Evolutionary conservation across 2,888 invertebrate genomes (phyloP).

Genomic region (Noctua comes): DNA sequence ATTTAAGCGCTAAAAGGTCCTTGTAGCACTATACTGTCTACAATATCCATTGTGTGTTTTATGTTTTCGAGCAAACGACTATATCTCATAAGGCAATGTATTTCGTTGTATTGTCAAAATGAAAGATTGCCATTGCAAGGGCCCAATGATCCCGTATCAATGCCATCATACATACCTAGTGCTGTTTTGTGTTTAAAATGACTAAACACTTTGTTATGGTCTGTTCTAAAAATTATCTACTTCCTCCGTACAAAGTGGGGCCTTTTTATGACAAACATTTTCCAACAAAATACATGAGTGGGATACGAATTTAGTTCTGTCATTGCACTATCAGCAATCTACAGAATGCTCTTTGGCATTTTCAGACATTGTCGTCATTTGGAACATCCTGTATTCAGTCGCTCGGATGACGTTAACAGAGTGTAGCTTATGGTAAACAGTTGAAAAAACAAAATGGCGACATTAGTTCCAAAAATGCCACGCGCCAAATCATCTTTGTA

Average conservation of each 20-base stretch:
- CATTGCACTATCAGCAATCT: background rate
- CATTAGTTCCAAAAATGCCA: background rate
- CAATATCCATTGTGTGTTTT: slow-evolving; percentile 3
- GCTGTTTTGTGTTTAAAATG: background rate
- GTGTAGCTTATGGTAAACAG: background rate
- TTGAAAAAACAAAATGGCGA: background rate
- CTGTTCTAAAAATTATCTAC: slow-evolving; percentile 23
- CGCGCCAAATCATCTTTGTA: background rate
- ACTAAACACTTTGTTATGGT: slow-evolving; percentile 13
- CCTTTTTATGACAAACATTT: background rate
- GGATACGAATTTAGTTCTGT: background rate
- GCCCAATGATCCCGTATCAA: background rate
- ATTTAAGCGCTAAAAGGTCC: background rate
- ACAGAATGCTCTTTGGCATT: background rate
- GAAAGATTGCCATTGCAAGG: background rate
- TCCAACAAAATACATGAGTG: background rate
- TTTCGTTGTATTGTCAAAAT: background rate
- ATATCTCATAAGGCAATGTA: no score
- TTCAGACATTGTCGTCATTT: background rate
- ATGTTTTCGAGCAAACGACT: background rate
- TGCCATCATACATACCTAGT: background rate
- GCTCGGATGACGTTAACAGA: background rate
- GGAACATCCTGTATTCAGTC: background rate
- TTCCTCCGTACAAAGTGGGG: slow-evolving; percentile 20
- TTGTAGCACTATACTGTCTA: background rate